These are phyloP conservation scores for Synergus gifuensis DNA, from an alignment of 2,888 invertebrate species.

Conservation along the genomic window DNA sequence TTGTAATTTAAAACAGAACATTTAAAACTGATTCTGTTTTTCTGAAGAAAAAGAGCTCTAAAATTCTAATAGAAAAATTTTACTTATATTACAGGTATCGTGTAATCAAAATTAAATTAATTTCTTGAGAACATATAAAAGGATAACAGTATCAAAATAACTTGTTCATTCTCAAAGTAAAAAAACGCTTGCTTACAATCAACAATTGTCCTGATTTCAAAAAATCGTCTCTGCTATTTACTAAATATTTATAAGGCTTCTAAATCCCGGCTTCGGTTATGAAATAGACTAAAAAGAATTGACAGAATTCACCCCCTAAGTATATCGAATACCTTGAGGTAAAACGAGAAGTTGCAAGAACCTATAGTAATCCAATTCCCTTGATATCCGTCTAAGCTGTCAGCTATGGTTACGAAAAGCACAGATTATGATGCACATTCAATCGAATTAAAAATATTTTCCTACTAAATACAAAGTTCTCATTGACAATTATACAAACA, in stretches of 20 bases:
- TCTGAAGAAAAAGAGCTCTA: not conserved
- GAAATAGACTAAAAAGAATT: constrained; percentile 30
- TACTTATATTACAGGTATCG: too few species aligned
- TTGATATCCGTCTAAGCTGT: constrained; percentile 36
- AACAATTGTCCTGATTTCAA: too few species aligned
- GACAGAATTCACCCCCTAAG: constrained; percentile 20
- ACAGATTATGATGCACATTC: not conserved
- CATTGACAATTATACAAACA: not conserved
- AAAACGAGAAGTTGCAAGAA: constrained; percentile 25
- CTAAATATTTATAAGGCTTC: not conserved
- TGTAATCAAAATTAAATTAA: too few species aligned
- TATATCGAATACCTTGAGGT: constrained; percentile 27
- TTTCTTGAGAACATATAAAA: too few species aligned
- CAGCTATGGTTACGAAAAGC: not conserved
- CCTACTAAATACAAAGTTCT: too few species aligned
- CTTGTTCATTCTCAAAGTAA: too few species aligned
- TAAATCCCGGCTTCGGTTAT: not conserved
- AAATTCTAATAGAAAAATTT: too few species aligned
- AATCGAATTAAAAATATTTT: not conserved
- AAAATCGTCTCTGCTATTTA: too few species aligned
- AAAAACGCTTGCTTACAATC: too few species aligned
- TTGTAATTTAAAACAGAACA: not conserved
- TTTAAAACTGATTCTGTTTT: not conserved
- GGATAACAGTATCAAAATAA: too few species aligned
- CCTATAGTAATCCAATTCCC: constrained; percentile 48